These are phyloP conservation scores for Hecatera dysodea DNA, from an alignment of 2,888 invertebrate genomes.

Conservation along the genomic window DNA sequence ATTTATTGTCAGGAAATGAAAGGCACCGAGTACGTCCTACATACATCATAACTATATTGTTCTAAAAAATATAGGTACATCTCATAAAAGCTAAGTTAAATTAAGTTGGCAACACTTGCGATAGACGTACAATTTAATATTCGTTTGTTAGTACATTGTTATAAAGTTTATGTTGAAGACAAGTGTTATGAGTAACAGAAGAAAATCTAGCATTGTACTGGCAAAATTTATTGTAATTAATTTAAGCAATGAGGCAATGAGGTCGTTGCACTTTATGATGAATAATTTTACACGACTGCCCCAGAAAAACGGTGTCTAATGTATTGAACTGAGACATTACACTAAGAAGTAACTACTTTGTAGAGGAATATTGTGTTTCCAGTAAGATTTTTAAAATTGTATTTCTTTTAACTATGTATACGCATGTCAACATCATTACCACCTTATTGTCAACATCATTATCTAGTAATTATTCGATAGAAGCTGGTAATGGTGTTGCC, in stretches of 20 bases:
- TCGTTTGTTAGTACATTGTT: constrained; percentile 11
- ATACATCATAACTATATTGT: constrained; percentile 12
- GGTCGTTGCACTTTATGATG: neutral
- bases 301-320: too few species aligned
- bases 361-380: too few species aligned
- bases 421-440: too few species aligned
- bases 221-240: neutral
- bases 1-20: constrained; percentile 1
- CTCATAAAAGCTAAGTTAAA: constrained; percentile 9
- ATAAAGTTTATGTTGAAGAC: constrained; percentile 4
- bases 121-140: constrained; percentile 23
- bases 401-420: too few species aligned
- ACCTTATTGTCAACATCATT: too few species aligned
- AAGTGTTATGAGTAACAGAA: constrained; percentile 7
- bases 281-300: neutral
- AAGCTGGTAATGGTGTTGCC: too few species aligned
- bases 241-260: neutral
- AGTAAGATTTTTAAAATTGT: too few species aligned
- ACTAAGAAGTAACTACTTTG: too few species aligned
- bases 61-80: constrained; percentile 31
- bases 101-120: constrained; percentile 13
- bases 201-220: constrained; percentile 1
- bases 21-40: neutral
- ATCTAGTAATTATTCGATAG: too few species aligned
- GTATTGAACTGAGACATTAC: too few species aligned